Evolutionary conservation across 53 echinoderm and acorn worm species (phyloP).

Genomic region (Patiria pectinifera): DNA sequence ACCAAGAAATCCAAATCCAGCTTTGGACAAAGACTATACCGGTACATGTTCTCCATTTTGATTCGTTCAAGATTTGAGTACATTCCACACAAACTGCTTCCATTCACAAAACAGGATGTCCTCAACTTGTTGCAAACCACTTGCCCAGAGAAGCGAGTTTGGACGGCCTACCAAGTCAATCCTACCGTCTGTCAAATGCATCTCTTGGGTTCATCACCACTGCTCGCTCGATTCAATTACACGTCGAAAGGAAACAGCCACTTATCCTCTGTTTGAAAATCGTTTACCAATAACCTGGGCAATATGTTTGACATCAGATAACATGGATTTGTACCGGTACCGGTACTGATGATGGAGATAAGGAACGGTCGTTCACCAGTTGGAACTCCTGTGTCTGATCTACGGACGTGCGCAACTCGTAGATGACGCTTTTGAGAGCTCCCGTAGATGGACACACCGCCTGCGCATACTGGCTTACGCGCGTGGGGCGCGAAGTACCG

Average conservation of each 20-base stretch:
- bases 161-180: background rate
- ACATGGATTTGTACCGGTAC: background rate
- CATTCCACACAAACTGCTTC: too few relatives aligned
- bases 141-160: too few relatives aligned
- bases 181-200: background rate
- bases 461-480: too few relatives aligned
- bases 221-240: slow-evolving; percentile 4
- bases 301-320: background rate
- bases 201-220: background rate
- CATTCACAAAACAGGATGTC: background rate
- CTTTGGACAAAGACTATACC: too few relatives aligned
- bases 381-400: background rate
- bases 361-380: background rate
- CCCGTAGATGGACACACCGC: too few relatives aligned
- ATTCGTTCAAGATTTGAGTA: too few relatives aligned
- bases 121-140: too few relatives aligned
- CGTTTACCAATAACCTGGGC: background rate
- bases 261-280: slow-evolving; percentile 23
- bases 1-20: too few relatives aligned
- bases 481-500: too few relatives aligned
- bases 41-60: too few relatives aligned
- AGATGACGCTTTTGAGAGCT: too few relatives aligned
- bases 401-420: too few relatives aligned
- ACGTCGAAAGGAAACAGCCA: background rate
- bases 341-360: background rate